Conservation (phyloP, 2,797 vertebrate species). For the Thamnophis elegans region DNA sequence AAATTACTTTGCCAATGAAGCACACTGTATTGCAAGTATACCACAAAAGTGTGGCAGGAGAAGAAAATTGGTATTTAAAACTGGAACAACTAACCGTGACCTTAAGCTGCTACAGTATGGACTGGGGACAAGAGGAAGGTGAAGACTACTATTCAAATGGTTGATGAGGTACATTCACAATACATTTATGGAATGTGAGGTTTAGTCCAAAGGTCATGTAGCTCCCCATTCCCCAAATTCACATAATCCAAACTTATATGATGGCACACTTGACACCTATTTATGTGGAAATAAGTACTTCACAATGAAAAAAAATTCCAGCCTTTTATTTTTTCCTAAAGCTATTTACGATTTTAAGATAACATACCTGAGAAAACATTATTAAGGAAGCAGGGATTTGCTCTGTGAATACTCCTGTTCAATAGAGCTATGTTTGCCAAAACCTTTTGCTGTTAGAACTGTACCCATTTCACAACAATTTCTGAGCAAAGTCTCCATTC, state of each 20-base stretch:
- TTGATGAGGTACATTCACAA: neutral
- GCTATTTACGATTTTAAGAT: neutral
- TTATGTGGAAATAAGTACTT: constrained; percentile 6
- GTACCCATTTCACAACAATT: neutral
- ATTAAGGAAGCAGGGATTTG: neutral
- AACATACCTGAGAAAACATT: neutral
- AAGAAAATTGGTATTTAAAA: neutral
- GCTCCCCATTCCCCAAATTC: neutral
- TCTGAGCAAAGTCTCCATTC: neutral
- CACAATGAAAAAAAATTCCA: neutral
- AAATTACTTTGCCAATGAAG: neutral
- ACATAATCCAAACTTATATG: neutral
- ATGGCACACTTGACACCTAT: neutral
- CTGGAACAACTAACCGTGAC: neutral
- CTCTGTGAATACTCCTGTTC: neutral
- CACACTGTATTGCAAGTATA: neutral
- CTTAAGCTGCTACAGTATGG: neutral
- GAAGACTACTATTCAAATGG: neutral
- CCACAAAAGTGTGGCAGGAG: neutral
- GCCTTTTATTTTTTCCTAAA: neutral
- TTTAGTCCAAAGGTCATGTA: neutral
- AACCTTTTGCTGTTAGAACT: neutral
- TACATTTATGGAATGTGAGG: neutral
- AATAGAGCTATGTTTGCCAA: too few relatives aligned
- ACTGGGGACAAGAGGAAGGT: neutral